Evolutionary conservation across 2,797 vertebrate genomes (phyloP).

Genomic region (Spinus olivaceus): DNA sequence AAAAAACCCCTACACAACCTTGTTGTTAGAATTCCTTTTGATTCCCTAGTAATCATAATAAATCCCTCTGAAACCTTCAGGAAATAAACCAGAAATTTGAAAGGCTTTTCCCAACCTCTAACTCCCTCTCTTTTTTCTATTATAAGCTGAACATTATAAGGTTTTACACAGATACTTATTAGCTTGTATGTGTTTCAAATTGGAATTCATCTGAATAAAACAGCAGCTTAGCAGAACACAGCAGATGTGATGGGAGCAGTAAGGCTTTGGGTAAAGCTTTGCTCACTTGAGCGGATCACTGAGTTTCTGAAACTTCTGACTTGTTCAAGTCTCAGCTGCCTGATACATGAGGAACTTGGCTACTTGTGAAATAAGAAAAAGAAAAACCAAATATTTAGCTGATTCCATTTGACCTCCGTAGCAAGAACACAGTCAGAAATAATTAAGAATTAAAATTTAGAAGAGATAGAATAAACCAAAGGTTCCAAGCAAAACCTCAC

Average conservation of each 20-base stretch:
- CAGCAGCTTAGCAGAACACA: slow-evolving; percentile 3
- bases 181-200: neutral
- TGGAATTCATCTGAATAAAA: slow-evolving; percentile 35
- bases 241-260: neutral
- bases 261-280: slow-evolving; percentile 21
- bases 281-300: slow-evolving; percentile 32
- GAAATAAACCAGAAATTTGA: neutral
- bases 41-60: neutral
- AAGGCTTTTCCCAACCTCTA: neutral
- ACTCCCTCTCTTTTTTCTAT: neutral
- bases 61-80: neutral
- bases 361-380: neutral
- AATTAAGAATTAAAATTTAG: neutral
- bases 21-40: neutral
- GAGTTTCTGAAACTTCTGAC: slow-evolving; percentile 26
- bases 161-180: neutral
- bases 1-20: neutral
- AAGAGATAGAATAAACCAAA: neutral
- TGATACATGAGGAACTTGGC: neutral
- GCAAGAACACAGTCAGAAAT: neutral
- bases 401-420: neutral
- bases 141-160: neutral
- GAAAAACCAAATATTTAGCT: neutral
- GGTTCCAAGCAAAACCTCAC: neutral
- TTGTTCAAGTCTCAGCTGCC: neutral